Evolutionary conservation across 2,888 invertebrate species (phyloP).

Genomic region (Sycophila texana): DNA sequence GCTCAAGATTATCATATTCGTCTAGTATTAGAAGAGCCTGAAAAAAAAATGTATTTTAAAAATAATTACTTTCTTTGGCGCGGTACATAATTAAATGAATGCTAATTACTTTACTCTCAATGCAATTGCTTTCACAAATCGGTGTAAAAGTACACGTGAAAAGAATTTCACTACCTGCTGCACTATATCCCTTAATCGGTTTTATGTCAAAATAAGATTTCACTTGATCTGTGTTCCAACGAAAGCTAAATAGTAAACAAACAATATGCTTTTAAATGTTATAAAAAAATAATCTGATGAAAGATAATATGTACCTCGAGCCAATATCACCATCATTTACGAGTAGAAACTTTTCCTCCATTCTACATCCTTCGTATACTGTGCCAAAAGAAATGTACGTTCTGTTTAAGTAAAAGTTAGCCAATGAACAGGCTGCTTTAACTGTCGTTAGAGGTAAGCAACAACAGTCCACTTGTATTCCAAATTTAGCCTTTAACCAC

Average conservation of each 20-base stretch:
- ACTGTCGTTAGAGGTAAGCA: conserved; percentile 77
- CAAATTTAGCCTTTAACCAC: conserved; percentile 75
- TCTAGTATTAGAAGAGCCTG: conserved; percentile 81
- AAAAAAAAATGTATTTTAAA: conserved; percentile 55
- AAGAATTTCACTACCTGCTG: conserved; percentile 80
- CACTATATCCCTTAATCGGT: conserved; percentile 81
- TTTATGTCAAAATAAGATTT: conserved; percentile 78
- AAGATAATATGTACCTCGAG: conserved; percentile 73
- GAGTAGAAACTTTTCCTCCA: conserved; percentile 75
- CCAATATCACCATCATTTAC: conserved; percentile 79
- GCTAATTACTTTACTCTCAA: conserved; percentile 61
- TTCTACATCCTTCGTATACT: conserved; percentile 76
- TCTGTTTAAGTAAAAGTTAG: conserved; percentile 77
- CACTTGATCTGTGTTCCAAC: conserved; percentile 76
- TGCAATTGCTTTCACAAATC: conserved; percentile 69
- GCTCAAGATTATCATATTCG: conserved; percentile 77
- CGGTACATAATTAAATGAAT: background rate
- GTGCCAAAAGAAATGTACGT: conserved; percentile 78
- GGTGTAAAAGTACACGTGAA: conserved; percentile 82
- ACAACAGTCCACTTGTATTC: conserved; percentile 75
- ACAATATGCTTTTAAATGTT: background rate
- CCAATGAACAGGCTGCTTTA: conserved; percentile 77
- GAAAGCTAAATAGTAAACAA: conserved; percentile 72
- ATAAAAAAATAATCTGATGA: background rate
- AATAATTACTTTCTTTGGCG: background rate